Evolutionary conservation across 2,797 vertebrate genomes (phyloP), one percentile per base, ranked within the genome.

Genomic region (Apogon talboti): DNA sequence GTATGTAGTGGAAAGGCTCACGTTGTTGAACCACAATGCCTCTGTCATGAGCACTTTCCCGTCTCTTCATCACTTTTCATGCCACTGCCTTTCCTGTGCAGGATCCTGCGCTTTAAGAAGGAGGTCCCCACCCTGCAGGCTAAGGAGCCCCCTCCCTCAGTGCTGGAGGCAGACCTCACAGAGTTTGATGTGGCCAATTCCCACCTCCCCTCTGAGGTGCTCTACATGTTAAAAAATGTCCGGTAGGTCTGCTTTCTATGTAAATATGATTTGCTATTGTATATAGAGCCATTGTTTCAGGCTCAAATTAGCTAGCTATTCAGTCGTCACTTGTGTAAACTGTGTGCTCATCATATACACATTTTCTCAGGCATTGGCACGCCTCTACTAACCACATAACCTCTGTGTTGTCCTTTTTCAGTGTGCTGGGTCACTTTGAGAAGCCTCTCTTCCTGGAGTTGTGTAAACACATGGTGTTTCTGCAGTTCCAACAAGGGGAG

Each of bases 191-290:
- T 97, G 73, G 96, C 96, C 85, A 96, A 96, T 56, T 98, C 97
- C 0, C 95, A 96, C 71, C 94, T 99, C 24, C 98, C 96, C 24
- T 97, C 96, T 0, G 98, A 99, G 88, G 98, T 99, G 53, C 95
- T 99, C 58, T 99, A 99, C 90, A 99, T 98, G 98, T 95, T 99
- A 33, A 97, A 99, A 90, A 99, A 98, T 0, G 96, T 99, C 30
- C 92, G 97, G 98, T 98, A 84, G 24, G 91, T 86, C 30, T 16
- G 2, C 15, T 14, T 4, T 13, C 37, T 46, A 2, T 55, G 1
- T 49, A 12, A 43, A 13, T 49, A 9, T 59, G 28, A 58, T 12
- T n/a, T 54, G 13, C 12, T 53, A 14, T 45, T 40, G 4, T 14
- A 3, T 44, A 1, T 3, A 10, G 37, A 48, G 16, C 3, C 33